Base-by-base conservation (phyloP, 2,797 vertebrate species). In the Strix occidentalis region DNA sequence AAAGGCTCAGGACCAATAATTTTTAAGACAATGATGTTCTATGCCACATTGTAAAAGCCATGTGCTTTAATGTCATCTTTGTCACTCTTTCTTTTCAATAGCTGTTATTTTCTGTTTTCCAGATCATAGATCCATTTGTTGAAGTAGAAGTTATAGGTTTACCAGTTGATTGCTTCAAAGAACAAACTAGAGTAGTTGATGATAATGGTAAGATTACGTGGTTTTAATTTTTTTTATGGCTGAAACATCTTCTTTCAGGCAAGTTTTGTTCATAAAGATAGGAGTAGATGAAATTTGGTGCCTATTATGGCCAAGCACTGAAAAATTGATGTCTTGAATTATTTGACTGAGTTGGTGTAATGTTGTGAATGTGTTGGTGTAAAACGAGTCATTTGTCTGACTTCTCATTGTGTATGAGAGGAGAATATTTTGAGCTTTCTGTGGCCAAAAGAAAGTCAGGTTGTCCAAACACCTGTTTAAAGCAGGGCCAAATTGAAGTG, bases 71-170 rank as follows among this genome's bases (percentile, higher is more conserved):
- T 79, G 90, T 75, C 29, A 23, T 69, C 57, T 56, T 76, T 72
- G 28, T 66, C 14, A 16, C 28, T 50, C 19, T 46, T 46, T 29
- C 29, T 64, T 65, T 51, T 28, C n/a, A 45, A 29, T 79, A 41
- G 63, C 54, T 68, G 11, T 39, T 82, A 28, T 20, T 41, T 48
- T 97, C 53, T 96, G 24, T 97, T 89, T 95, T 94, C 84, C 97
- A 99, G 99, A 99, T 99, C 93, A 99, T 99, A 25, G 99, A 99
- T 94, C 99, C 99, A 5, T 99, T 99, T 31, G 99, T 99, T 97
- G 99, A 99, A 98, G 99, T 99, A 95, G 99, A 99, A 97, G 96
- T 99, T 89, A 99, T 99, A 9, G 99, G 99, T 53, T 98, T 99
- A 53, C 98, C 99, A 0, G 98, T 99, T 64, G 99, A 99, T 97